A percentile compares a stretch with the other conserved stretches of the same genome.
Conservation (phyloP, 2,888 invertebrate species). For the Neoascia interrupta region DNA sequence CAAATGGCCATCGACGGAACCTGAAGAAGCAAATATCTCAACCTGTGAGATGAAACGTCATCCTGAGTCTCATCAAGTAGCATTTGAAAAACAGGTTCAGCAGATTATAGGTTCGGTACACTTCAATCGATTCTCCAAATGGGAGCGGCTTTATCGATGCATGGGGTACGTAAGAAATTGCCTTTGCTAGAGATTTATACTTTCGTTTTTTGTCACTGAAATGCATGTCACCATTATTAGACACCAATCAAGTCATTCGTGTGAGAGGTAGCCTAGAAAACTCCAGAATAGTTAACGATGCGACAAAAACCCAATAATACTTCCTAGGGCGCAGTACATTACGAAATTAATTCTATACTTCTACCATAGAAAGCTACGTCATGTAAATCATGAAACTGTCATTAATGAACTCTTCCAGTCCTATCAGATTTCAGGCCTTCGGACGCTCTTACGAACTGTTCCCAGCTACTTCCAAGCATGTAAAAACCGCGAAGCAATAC, state of each 20-base stretch:
- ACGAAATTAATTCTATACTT: constrained; percentile 43
- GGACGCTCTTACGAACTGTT: constrained; percentile 38
- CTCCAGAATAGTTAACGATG: constrained; percentile 20
- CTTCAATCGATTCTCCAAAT: constrained; percentile 14
- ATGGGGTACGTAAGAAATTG: constrained; percentile 14
- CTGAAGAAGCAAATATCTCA: background rate
- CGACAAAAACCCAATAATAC: too few relatives aligned
- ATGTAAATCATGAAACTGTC: constrained; percentile 50
- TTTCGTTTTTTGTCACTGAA: background rate
- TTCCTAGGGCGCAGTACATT: constrained; percentile 42
- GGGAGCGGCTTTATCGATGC: constrained; percentile 15
- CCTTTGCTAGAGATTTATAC: constrained; percentile 9
- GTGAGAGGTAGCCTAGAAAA: constrained; percentile 58
- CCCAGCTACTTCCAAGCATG: constrained; percentile 48
- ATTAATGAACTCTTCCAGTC: constrained; percentile 53
- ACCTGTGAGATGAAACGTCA: background rate
- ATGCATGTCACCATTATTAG: constrained; percentile 56
- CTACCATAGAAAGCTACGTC: constrained; percentile 52
- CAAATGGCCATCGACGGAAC: constrained; percentile 12
- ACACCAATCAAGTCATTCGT: constrained; percentile 30
- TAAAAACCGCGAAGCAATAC: constrained; percentile 24
- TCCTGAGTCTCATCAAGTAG: background rate
- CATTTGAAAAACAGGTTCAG: background rate
- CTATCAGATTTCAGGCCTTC: constrained; percentile 38
- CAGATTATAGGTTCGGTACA: background rate